Evolutionary conservation across 2,888 invertebrate genomes (phyloP).

Genomic region (Ceramica pisi): DNA sequence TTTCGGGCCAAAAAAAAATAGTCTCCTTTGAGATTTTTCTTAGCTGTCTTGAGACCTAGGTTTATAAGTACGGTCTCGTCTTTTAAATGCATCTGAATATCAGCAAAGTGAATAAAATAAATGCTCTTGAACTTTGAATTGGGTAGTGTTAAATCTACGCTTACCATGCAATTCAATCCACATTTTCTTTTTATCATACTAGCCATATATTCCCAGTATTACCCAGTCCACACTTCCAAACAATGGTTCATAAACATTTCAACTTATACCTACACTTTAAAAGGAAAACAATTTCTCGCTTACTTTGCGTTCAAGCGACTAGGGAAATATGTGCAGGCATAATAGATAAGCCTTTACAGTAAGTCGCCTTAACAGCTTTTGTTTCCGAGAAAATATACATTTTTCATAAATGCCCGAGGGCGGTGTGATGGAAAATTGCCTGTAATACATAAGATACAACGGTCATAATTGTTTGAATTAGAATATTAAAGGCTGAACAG

Average conservation of each 20-base stretch:
- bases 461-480: constrained; percentile 79
- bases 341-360: constrained; percentile 84
- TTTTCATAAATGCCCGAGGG: constrained; percentile 78
- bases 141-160: too few species aligned
- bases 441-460: constrained; percentile 75
- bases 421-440: constrained; percentile 81
- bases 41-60: not conserved
- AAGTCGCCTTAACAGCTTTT: constrained; percentile 85
- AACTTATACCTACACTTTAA: constrained; percentile 73
- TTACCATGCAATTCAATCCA: not conserved
- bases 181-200: constrained; percentile 16
- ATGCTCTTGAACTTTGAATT: too few species aligned
- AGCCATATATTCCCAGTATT: constrained; percentile 31
- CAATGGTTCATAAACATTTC: constrained; percentile 79
- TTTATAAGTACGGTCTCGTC: too few species aligned
- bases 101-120: too few species aligned
- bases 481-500: constrained; percentile 68
- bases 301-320: constrained; percentile 84
- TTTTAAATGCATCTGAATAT: too few species aligned
- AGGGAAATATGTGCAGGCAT: constrained; percentile 82
- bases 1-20: not conserved
- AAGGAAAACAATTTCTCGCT: constrained; percentile 87
- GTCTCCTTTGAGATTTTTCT: not conserved
- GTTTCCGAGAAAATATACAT: constrained; percentile 85
- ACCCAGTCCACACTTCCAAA: constrained; percentile 54